Evolutionary conservation across 1,140 invertebrate genomes (phyloP), one percentile per base, ranked within the genome.

Genomic region (Zaprionus kolodkinae): DNA sequence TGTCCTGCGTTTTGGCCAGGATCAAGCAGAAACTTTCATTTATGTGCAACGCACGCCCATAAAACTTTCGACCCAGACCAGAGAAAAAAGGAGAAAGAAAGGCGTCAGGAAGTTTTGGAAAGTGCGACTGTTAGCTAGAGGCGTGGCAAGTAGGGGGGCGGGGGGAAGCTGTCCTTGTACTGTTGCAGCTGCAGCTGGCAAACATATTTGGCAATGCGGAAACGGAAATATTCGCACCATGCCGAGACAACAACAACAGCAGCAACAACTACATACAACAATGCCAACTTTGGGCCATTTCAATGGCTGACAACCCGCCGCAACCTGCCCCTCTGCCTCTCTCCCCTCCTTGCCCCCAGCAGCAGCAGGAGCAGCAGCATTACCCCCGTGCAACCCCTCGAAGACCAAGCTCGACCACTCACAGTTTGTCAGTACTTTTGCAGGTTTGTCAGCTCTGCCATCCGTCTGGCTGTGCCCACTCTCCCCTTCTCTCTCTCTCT

Each of bases 141-240:
- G n/a, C 38, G 60, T 12, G 13, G 43, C 6, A 38, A 33, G 10
- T 10, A 45, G 12, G 38, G n/a, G 21, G 15, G 21, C 1, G 21
- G 11, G 54, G 9, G 15, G 21, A n/a, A n/a, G 13, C 35, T 12
- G 5, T n/a, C 11, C 30, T 38, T 52, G 50, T 33, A 54, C 54
- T 50, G 75, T 75, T 73, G 73, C 63, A 71, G 74, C 33, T 79
- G 79, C 67, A 63, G 60, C 72, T 72, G 79, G 79, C 76, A 84
- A 88, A 89, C 84, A 88, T 88, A 88, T 88, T 88, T 81, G 84
- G 80, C 80, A 84, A 88, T 88, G 74, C 84, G 80, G 85, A 89
- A 88, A 72, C 84, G 84, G 84, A 88, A 88, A 88, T 88, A 88
- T 88, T 88, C 84, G 80, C 84, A 87, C 84, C 85, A 88, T 75